phyloP scores from a whole-genome alignment of 1,140 invertebrate species.

The Stenopsyche tienmushanensis region DNA sequence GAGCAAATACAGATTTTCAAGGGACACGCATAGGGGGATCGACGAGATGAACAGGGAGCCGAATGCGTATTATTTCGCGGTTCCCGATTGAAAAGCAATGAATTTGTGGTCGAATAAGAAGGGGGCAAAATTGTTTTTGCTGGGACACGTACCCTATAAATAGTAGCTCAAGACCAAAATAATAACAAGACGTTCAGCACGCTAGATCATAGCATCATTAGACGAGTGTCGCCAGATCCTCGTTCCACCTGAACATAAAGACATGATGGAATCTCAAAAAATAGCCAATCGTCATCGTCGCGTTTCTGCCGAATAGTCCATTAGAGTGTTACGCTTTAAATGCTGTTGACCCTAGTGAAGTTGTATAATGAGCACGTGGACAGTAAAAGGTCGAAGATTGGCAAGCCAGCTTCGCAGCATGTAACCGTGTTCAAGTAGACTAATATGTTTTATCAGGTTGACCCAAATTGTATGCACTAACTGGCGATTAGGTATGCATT shows the following conservation, averaged over 20 bases:
- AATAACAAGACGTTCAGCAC: constrained; percentile 8
- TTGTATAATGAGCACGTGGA: too few species aligned
- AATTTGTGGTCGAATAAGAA: background rate
- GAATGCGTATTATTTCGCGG: background rate
- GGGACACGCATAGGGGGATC: too few species aligned
- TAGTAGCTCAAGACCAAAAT: constrained; percentile 16
- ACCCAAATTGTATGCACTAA: background rate
- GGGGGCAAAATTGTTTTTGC: constrained; percentile 14
- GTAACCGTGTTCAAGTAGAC: background rate
- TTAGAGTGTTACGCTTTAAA: too few species aligned
- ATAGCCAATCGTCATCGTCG: too few species aligned
- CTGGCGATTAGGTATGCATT: background rate
- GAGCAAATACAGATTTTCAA: too few species aligned
- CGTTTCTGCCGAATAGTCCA: too few species aligned
- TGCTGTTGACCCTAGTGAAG: too few species aligned
- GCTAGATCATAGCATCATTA: background rate
- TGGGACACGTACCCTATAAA: constrained; percentile 9
- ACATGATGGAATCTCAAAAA: too few species aligned
- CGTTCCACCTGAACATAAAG: too few species aligned
- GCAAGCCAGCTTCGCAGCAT: too few species aligned
- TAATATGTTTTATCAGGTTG: background rate
- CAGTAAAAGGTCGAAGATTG: too few species aligned
- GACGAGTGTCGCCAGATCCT: background rate
- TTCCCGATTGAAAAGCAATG: background rate
- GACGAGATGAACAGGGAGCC: too few species aligned